These are phyloP conservation scores for Scomber japonicus DNA, from an alignment of 2,113 vertebrate genomes.

Conservation along the genomic window DNA sequence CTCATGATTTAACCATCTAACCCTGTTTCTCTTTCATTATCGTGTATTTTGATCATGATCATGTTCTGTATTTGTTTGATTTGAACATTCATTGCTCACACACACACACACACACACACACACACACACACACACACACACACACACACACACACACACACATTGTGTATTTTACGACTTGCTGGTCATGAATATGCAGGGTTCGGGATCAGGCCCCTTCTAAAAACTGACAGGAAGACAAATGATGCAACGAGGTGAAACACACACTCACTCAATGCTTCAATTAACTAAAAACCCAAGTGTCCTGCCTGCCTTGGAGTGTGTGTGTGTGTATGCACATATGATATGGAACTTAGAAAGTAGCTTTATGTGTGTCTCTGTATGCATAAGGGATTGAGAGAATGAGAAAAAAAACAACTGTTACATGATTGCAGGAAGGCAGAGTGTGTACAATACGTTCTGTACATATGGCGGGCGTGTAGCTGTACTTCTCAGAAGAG, in stretches of 20 bases:
- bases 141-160: slow-evolving; percentile 12
- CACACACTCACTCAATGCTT: slow-evolving; percentile 1
- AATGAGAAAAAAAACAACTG: not conserved
- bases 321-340: not conserved
- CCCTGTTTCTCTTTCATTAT: not conserved
- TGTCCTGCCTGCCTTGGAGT: no score
- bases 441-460: not conserved
- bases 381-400: no score
- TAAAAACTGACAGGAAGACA: slow-evolving; percentile 63
- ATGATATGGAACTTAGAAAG: no score
- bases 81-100: not conserved
- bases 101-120: not conserved
- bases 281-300: slow-evolving; percentile 29
- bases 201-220: slow-evolving; percentile 13
- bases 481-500: slow-evolving; percentile 31
- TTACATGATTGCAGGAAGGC: not conserved
- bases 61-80: not conserved
- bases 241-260: slow-evolving; percentile 64
- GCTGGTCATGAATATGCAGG: slow-evolving; percentile 60
- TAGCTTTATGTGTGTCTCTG: no score
- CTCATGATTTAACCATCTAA: not conserved
- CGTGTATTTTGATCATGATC: no score
- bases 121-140: not conserved
- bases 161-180: slow-evolving; percentile 8
- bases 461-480: not conserved